phyloP scores from a whole-genome alignment of 2,797 vertebrate genomes.

The Corythornis leucogaster region DNA sequence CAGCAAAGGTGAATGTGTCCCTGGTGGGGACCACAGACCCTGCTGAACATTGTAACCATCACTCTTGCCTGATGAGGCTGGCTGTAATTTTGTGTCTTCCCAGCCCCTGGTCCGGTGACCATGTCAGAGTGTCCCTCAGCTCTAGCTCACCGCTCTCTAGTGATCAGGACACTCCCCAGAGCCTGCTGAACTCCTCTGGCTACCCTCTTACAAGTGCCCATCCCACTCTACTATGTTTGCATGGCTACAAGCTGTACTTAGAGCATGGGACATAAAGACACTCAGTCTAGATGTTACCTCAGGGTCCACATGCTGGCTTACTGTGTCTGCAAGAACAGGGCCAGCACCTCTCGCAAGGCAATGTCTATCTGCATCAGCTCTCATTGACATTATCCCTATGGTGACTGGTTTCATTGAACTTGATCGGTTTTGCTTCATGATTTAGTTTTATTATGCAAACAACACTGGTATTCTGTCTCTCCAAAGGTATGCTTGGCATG shows the following conservation, averaged over 20 bases:
- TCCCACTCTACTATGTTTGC: fast-evolving
- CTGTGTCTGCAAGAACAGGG: neutral
- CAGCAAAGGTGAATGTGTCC: fast-evolving
- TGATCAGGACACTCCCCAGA: neutral
- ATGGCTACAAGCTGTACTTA: neutral
- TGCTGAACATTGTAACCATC: neutral
- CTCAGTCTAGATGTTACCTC: neutral
- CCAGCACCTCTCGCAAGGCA: neutral
- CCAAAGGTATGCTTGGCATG: neutral
- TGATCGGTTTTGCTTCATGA: neutral
- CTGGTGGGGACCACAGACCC: neutral
- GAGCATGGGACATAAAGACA: neutral
- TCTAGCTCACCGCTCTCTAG: neutral
- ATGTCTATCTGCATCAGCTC: fast-evolving
- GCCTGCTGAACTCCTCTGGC: neutral
- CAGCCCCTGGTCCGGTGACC: fast-evolving
- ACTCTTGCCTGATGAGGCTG: neutral
- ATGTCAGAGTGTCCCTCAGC: fast-evolving
- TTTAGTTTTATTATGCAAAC: neutral
- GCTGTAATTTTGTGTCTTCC: neutral
- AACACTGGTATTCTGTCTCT: neutral
- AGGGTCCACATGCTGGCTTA: neutral
- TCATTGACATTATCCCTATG: neutral
- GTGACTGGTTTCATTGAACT: neutral
- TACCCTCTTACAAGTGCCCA: fast-evolving